Evolutionary conservation across 2,113 vertebrate genomes (phyloP).

Genomic region (Sinocyclocheilus anophthalmus): DNA sequence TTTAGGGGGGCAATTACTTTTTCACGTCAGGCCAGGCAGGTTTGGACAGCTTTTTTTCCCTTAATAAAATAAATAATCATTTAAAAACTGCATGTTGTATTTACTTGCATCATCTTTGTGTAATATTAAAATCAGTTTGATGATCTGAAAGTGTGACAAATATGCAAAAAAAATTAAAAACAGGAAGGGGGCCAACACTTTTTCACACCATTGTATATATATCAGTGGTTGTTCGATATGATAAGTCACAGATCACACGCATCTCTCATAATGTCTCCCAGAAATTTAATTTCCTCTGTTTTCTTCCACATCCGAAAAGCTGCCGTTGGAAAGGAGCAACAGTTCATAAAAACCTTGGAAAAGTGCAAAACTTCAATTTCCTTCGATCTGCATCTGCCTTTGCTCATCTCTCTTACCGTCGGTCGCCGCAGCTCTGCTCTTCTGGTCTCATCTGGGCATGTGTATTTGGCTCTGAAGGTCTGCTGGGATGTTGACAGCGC

Average conservation of each 20-base stretch:
- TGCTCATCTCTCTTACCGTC: not conserved
- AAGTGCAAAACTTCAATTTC: not conserved
- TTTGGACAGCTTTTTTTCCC: no score
- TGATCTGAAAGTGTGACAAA: no score
- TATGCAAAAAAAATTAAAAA: no score
- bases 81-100: no score
- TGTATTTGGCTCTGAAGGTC: conserved; percentile 50
- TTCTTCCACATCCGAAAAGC: not conserved
- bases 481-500: conserved; percentile 51
- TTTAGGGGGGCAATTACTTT: no score
- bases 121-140: no score
- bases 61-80: no score
- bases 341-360: not conserved
- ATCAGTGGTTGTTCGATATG: not conserved
- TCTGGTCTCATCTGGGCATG: not conserved
- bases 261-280: not conserved
- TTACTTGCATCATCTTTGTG: no score
- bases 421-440: not conserved
- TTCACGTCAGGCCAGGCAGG: no score
- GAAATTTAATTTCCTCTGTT: conserved; percentile 27
- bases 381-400: conserved; percentile 3
- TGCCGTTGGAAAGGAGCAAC: not conserved
- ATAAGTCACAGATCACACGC: not conserved
- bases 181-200: no score
- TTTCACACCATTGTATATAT: no score